Evolutionary conservation across 2,888 invertebrate genomes (phyloP).

Genomic region (Leucozona laternaria): DNA sequence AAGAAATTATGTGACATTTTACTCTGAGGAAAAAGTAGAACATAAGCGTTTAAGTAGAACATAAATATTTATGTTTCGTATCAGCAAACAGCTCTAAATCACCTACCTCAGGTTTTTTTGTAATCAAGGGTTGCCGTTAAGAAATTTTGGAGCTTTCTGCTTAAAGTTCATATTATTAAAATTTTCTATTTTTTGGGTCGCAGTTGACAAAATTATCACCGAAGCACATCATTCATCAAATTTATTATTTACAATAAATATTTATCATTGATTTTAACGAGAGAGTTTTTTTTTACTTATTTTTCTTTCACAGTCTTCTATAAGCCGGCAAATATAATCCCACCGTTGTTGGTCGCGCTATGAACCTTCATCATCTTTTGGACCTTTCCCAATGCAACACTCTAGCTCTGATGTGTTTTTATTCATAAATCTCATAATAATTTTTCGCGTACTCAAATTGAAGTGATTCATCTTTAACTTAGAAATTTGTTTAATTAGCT

Average conservation of each 20-base stretch:
- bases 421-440: background rate
- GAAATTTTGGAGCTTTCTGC: too few species aligned
- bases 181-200: background rate
- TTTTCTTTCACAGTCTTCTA: background rate
- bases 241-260: background rate
- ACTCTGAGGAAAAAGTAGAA: too few species aligned
- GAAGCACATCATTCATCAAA: slow-evolving; percentile 5
- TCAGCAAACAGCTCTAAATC: too few species aligned
- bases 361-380: slow-evolving; percentile 26
- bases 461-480: slow-evolving; percentile 48
- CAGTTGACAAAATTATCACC: slow-evolving; percentile 7
- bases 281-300: background rate
- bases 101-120: too few species aligned
- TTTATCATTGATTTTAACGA: background rate
- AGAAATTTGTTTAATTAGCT: slow-evolving; percentile 47
- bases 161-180: too few species aligned
- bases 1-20: too few species aligned
- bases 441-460: background rate
- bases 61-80: too few species aligned
- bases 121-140: too few species aligned
- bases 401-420: background rate
- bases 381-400: slow-evolving; percentile 37
- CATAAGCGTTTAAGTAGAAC: too few species aligned
- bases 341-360: background rate
- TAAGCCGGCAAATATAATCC: slow-evolving; percentile 1